A percentile compares a stretch with the other conserved stretches of the same genome.
Conservation (phyloP, 2,113 vertebrate species). For the Neodon shergylaensis region DNA sequence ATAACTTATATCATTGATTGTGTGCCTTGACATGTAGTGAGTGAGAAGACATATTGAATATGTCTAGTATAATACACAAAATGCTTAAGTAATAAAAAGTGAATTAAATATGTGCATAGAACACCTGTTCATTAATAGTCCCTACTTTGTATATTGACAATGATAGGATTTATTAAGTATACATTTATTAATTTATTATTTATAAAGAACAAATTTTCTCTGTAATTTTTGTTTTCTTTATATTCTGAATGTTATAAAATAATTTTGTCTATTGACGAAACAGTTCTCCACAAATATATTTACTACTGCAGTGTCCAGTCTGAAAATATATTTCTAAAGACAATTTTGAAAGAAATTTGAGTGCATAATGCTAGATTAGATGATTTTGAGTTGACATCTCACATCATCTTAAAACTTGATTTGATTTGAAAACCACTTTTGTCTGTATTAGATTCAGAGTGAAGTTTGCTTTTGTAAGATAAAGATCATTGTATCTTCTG, state of each 20-base stretch:
- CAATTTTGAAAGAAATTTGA: background rate
- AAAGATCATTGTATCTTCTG: constrained; percentile 5
- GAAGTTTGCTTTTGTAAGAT: constrained; percentile 38
- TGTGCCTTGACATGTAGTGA: background rate
- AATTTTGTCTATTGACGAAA: background rate
- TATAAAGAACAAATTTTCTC: background rate
- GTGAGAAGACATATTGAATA: background rate
- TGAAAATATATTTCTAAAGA: background rate
- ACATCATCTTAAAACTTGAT: background rate
- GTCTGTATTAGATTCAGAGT: constrained; percentile 20
- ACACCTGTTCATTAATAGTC: background rate
- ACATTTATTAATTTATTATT: background rate
- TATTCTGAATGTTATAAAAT: background rate
- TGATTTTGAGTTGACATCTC: background rate
- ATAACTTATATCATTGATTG: background rate
- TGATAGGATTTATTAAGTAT: background rate
- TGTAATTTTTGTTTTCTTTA: background rate
- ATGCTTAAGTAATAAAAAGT: background rate
- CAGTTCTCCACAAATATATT: background rate
- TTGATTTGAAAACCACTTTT: constrained; percentile 24
- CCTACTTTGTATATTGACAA: background rate
- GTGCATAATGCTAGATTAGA: constrained; percentile 1
- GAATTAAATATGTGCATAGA: background rate
- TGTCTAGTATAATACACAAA: background rate
- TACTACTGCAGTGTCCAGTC: background rate